Percentiles rank a stretch among this genome's conserved stretches.
phyloP scores from a whole-genome alignment of 2,888 invertebrate species.

The Melangyna quadrimaculata region DNA sequence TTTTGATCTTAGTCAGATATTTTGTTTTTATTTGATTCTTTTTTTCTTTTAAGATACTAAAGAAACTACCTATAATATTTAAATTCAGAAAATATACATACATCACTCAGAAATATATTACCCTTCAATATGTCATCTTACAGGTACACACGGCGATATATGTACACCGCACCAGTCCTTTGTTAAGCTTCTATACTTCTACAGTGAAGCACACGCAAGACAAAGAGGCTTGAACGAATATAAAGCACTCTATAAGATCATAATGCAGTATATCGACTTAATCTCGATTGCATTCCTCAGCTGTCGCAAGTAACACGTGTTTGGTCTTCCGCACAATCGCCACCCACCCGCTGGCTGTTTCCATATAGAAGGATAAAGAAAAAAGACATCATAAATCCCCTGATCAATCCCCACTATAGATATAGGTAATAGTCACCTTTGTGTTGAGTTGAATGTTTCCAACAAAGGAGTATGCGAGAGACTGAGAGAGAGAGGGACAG shows the following conservation, averaged over 20 bases:
- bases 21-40: background rate
- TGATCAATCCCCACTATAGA: conserved; percentile 29
- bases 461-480: background rate
- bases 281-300: conserved; percentile 54
- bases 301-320: conserved; percentile 64
- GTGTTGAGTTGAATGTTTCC: conserved; percentile 15
- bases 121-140: conserved; percentile 62
- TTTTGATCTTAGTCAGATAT: background rate
- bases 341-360: conserved; percentile 44
- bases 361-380: background rate
- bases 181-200: conserved; percentile 12
- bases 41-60: background rate
- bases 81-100: conserved; percentile 42
- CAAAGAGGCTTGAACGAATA: conserved; percentile 41
- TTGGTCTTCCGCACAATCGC: conserved; percentile 45
- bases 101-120: conserved; percentile 60
- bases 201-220: conserved; percentile 8
- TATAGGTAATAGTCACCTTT: background rate
- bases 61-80: conserved; percentile 9
- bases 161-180: conserved; percentile 36
- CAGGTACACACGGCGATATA: conserved; percentile 40
- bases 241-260: conserved; percentile 30
- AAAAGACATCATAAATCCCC: conserved; percentile 37
- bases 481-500: background rate
- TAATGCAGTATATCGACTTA: conserved; percentile 19